Conservation (phyloP, 1,140 invertebrate species). For the Paralvinella palmiformis region DNA sequence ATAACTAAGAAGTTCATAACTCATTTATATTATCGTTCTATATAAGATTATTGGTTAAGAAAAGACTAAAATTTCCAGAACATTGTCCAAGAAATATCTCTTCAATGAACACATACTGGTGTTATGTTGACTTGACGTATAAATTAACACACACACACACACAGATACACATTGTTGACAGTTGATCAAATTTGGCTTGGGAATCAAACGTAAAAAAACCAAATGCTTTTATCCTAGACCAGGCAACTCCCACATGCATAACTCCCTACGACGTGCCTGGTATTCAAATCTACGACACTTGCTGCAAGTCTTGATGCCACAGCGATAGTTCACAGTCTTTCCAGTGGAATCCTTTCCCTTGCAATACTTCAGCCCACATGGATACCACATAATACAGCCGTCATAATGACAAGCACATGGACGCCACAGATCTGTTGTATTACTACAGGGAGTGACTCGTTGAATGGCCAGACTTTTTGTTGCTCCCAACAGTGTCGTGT, state of each 20-base stretch:
- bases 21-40: too few relatives aligned
- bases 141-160: too few relatives aligned
- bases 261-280: slow-evolving; percentile 72
- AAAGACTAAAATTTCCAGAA: too few relatives aligned
- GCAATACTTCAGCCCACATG: slow-evolving; percentile 89
- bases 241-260: slow-evolving; percentile 73
- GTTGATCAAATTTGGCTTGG: too few relatives aligned
- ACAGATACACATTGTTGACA: too few relatives aligned
- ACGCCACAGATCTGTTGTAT: slow-evolving; percentile 33
- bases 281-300: slow-evolving; percentile 82
- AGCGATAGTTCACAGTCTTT: slow-evolving; percentile 69
- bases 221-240: too few relatives aligned
- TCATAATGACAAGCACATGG: slow-evolving; percentile 74
- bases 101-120: too few relatives aligned
- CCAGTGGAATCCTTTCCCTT: slow-evolving; percentile 61
- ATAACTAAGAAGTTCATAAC: too few relatives aligned
- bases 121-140: too few relatives aligned
- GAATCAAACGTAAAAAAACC: too few relatives aligned
- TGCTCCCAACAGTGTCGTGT: slow-evolving; percentile 29
- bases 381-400: slow-evolving; percentile 83
- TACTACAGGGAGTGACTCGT: slow-evolving; percentile 40
- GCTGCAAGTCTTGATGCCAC: slow-evolving; percentile 90
- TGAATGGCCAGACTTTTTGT: slow-evolving; percentile 31
- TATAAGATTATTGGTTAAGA: too few relatives aligned
- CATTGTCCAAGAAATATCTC: too few relatives aligned